Percentiles rank a stretch among this genome's conserved stretches.
Evolutionary conservation across 1,140 invertebrate genomes (phyloP).

Genomic region (Apis florea): DNA sequence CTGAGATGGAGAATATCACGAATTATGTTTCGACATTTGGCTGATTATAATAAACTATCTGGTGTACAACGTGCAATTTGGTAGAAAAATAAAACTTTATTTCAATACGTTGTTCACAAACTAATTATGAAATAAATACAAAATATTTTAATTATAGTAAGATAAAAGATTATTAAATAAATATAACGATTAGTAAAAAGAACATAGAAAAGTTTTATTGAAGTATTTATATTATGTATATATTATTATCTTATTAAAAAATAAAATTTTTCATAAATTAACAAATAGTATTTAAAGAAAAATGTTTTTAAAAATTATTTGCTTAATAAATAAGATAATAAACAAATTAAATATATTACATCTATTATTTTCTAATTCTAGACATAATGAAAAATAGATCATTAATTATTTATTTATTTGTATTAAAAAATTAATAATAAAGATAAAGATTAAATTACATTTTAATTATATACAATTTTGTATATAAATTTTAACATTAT

Average conservation of each 20-base stretch:
- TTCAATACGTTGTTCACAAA: not conserved
- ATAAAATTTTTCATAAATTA: not conserved
- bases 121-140: not conserved
- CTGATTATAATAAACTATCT: slow-evolving; percentile 94
- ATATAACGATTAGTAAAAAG: not conserved
- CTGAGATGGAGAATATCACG: slow-evolving; percentile 90
- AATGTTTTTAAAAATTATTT: not conserved
- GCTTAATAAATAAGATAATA: not conserved
- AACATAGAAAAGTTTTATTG: not conserved
- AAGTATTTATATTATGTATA: not conserved
- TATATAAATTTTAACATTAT: no score
- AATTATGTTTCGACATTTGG: slow-evolving; percentile 92
- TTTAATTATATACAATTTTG: no score
- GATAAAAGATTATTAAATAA: not conserved
- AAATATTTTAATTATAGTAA: not conserved
- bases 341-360: not conserved
- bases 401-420: no score
- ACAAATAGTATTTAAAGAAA: not conserved
- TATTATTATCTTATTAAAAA: not conserved
- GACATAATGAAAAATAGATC: no score
- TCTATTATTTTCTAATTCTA: no score
- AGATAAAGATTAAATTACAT: no score
- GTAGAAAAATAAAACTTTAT: slow-evolving; percentile 75
- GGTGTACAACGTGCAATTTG: slow-evolving; percentile 94
- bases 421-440: no score